phyloP scores from a whole-genome alignment of 2,888 invertebrate species.

The Ophraella communa region DNA sequence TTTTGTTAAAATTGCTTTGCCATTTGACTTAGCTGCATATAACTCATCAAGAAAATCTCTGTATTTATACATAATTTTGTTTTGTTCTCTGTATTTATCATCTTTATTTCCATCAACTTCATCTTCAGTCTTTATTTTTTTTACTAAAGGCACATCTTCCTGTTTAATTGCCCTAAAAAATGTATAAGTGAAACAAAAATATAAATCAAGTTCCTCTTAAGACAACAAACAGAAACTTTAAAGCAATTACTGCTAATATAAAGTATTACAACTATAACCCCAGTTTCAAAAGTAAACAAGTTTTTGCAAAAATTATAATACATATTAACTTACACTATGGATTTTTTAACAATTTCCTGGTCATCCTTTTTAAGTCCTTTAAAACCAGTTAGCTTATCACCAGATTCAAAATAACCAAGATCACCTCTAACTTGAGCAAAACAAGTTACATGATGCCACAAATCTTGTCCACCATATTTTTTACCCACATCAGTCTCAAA shows the following conservation, averaged over 20 bases:
- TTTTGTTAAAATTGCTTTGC: not conserved
- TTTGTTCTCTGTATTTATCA: slow-evolving; percentile 74
- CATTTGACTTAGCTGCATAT: not conserved
- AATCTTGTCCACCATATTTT: slow-evolving; percentile 81
- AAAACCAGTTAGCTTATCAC: slow-evolving; percentile 80
- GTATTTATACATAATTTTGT: slow-evolving; percentile 70
- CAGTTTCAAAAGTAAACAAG: no score
- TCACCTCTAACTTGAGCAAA: slow-evolving; percentile 79
- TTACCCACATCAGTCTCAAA: slow-evolving; percentile 81
- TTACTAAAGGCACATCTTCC: slow-evolving; percentile 67
- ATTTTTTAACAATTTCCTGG: slow-evolving; percentile 66
- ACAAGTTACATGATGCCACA: slow-evolving; percentile 93
- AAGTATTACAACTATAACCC: no score
- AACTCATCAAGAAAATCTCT: slow-evolving; percentile 67
- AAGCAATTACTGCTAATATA: no score
- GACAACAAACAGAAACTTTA: no score
- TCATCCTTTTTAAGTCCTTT: slow-evolving; percentile 74
- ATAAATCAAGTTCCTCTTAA: not conserved
- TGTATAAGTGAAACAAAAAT: not conserved
- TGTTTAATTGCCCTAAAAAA: slow-evolving; percentile 57
- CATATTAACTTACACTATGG: slow-evolving; percentile 68
- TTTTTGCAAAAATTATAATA: no score
- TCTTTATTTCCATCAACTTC: slow-evolving; percentile 63
- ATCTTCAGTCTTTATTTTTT: slow-evolving; percentile 74
- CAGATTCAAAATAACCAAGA: slow-evolving; percentile 75